Evolutionary conservation across 2,888 invertebrate genomes (phyloP).

Genomic region (Amphipoea oculea): DNA sequence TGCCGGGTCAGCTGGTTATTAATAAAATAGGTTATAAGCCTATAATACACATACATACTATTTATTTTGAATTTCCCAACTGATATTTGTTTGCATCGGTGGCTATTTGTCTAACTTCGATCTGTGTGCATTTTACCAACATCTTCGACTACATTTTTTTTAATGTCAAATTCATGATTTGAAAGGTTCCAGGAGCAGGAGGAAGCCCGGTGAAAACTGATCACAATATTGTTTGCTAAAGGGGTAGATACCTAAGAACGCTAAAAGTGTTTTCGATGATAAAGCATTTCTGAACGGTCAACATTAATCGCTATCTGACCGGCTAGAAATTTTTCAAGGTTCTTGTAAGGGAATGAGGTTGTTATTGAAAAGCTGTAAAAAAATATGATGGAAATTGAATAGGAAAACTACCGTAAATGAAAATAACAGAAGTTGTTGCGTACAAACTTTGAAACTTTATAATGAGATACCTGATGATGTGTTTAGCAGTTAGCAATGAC

Average conservation of each 20-base stretch:
- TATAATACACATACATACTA: too few relatives aligned
- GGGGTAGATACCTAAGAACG: background rate
- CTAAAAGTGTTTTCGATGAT: constrained; percentile 31
- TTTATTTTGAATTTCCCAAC: too few relatives aligned
- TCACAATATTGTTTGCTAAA: constrained; percentile 4
- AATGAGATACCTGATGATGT: too few relatives aligned
- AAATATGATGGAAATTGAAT: background rate
- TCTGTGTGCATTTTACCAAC: too few relatives aligned
- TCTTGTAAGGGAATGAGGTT: background rate
- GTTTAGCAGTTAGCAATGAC: too few relatives aligned
- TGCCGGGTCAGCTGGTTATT: too few relatives aligned
- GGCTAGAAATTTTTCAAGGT: background rate
- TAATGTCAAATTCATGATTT: background rate
- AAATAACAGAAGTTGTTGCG: background rate
- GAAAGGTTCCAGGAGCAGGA: background rate
- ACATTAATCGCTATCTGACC: background rate
- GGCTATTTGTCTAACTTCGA: too few relatives aligned
- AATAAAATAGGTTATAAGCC: too few relatives aligned
- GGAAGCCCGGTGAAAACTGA: background rate
- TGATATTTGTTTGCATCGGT: too few relatives aligned
- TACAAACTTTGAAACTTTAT: too few relatives aligned
- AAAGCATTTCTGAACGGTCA: background rate
- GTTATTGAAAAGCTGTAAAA: background rate
- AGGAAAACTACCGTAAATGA: background rate
- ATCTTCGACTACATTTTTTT: too few relatives aligned